A percentile compares a stretch with the other conserved stretches of the same genome.
These are phyloP conservation scores for Naso thynnoides DNA, from an alignment of 2,797 vertebrate genomes.

Conservation along the genomic window DNA sequence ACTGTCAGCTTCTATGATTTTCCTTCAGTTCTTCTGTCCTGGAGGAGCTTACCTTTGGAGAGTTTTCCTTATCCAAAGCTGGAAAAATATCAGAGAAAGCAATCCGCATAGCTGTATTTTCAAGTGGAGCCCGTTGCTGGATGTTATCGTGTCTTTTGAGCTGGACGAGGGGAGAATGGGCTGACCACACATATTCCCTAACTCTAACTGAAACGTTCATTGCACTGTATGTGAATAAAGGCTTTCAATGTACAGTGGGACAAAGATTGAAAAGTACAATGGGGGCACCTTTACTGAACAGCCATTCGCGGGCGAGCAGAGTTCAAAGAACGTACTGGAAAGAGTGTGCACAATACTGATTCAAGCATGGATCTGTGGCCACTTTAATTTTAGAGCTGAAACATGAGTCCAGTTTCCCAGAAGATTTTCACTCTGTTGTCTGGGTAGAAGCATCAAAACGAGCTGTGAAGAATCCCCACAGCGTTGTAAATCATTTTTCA, in stretches of 20 bases:
- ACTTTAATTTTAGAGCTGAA: slow-evolving; percentile 42
- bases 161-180: slow-evolving; percentile 70
- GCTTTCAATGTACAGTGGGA: slow-evolving; percentile 82
- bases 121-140: slow-evolving; percentile 60
- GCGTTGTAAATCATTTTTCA: neutral
- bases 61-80: slow-evolving; percentile 64
- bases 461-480: neutral
- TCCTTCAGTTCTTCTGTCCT: neutral
- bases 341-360: slow-evolving; percentile 53
- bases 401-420: neutral
- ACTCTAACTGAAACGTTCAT: slow-evolving; percentile 77
- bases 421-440: slow-evolving; percentile 2
- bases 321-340: slow-evolving; percentile 79
- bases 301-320: slow-evolving; percentile 72
- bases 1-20: neutral
- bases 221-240: slow-evolving; percentile 81
- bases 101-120: slow-evolving; percentile 74
- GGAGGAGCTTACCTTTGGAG: slow-evolving; percentile 69
- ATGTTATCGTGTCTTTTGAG: slow-evolving; percentile 66
- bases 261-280: slow-evolving; percentile 84
- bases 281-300: slow-evolving; percentile 76
- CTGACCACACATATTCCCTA: slow-evolving; percentile 81
- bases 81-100: slow-evolving; percentile 61
- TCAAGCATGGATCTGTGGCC: slow-evolving; percentile 34
- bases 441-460: neutral